A percentile compares a stretch with the other conserved stretches of the same genome.
phyloP scores from a whole-genome alignment of 1,140 invertebrate genomes.

The Leptinotarsa defecta region DNA sequence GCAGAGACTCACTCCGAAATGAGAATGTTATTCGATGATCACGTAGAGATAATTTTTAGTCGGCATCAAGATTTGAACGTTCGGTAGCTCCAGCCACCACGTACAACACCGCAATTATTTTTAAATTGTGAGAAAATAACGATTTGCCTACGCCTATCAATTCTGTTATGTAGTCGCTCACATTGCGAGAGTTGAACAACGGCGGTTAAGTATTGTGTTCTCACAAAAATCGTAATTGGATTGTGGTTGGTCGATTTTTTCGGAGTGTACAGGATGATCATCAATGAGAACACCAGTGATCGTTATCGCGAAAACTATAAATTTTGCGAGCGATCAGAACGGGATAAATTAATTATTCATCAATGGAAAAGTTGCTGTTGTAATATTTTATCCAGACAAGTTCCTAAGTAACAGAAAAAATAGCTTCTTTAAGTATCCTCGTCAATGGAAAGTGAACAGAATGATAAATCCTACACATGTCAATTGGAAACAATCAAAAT shows the following conservation, averaged over 20 bases:
- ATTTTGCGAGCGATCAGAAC: no score
- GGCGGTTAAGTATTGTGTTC: neutral
- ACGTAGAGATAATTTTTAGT: constrained; percentile 43
- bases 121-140: constrained; percentile 41
- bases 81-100: constrained; percentile 35
- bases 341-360: no score
- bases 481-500: no score
- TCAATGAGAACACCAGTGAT: no score
- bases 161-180: constrained; percentile 10
- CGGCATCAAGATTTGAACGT: constrained; percentile 36
- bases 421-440: no score
- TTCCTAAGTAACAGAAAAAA: no score
- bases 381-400: no score
- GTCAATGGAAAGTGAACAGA: no score
- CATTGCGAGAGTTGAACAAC: constrained; percentile 1
- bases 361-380: no score
- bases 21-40: constrained; percentile 28
- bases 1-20: constrained; percentile 28
- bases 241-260: constrained; percentile 12
- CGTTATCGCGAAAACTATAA: no score
- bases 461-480: no score
- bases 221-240: constrained; percentile 15
- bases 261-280: neutral
- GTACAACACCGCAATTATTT: constrained; percentile 42
- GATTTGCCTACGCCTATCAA: constrained; percentile 28